phyloP scores from a whole-genome alignment of 2,113 vertebrate genomes.

The Lophotis ruficrista region DNA sequence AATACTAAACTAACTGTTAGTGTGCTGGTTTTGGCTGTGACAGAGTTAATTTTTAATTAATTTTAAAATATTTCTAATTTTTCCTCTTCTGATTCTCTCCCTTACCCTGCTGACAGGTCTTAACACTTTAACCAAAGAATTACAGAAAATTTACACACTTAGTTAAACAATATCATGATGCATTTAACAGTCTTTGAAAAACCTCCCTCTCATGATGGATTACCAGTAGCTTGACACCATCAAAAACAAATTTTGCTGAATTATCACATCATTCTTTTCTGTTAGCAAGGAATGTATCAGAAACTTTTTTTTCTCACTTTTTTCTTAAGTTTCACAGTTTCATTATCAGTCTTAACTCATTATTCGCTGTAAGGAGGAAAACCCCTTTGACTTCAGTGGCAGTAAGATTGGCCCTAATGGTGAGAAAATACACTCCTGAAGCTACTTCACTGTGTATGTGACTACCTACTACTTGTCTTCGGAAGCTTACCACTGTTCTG shows the following conservation, averaged over 20 bases:
- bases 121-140: not conserved
- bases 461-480: not conserved
- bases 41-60: not conserved
- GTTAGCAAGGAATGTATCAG: not conserved
- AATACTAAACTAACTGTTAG: not conserved
- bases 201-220: not conserved
- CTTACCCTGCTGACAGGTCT: not conserved
- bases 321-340: not conserved
- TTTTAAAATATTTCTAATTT: not conserved
- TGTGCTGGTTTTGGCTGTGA: not conserved
- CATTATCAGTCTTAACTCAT: not conserved
- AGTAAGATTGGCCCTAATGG: not conserved
- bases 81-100: not conserved
- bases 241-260: not conserved
- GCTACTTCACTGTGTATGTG: not conserved
- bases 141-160: not conserved
- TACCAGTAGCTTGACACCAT: not conserved
- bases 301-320: not conserved
- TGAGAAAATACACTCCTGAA: not conserved
- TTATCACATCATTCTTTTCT: not conserved
- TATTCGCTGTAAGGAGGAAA: not conserved
- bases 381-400: not conserved
- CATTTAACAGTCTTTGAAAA: not conserved
- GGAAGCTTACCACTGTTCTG: not conserved
- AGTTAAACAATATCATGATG: not conserved